Base-by-base conservation (phyloP, 2,888 invertebrate genomes). In the Iselma pallidipennis region DNA sequence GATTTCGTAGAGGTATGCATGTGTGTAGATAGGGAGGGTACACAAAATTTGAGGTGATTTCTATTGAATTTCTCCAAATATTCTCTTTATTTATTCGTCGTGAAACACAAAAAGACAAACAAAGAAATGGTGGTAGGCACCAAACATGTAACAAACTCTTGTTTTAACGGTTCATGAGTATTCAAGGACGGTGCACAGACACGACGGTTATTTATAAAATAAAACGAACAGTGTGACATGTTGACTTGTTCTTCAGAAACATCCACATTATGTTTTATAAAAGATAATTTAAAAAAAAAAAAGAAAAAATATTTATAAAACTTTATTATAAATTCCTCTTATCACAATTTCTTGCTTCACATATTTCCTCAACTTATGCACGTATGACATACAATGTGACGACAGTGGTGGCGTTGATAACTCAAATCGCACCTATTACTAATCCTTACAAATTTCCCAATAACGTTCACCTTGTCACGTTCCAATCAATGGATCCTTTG, bases 121-220 rank as follows among this genome's bases (percentile, higher is more conserved):
- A n/a, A n/a, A n/a, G n/a, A n/a, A n/a, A n/a, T n/a, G n/a, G n/a
- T n/a, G n/a, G n/a, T n/a, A n/a, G n/a, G n/a, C n/a, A n/a, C n/a
- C n/a, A n/a, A n/a, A 5, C 6, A 16, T 37, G 16, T 37, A 16
- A 37, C 37, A 45, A 55, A 63, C 54, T 63, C 59, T 63, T 63
- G 51, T 52, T 59, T 59, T 33, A 63, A 59, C 62, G 62, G 62
- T 59, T 55, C 61, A 55, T 55, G 58, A 10, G 51, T 45, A 54
- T 37, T 62, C 62, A 62, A 62, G 62, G 62, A 55, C 62, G 62
- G 21, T 29, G 53, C 54, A 54, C 57, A 61, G 61, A 61, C 59
- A 16, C 16, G 61, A 57, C 57, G 55, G 62, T 59, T 62, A 62
- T 62, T 62, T 62, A 59, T 62, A 62, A 48, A 42, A n/a, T n/a